Percentiles rank a stretch among this genome's conserved stretches.
Conservation (phyloP, 2,113 vertebrate species). For the Promerops cafer region DNA sequence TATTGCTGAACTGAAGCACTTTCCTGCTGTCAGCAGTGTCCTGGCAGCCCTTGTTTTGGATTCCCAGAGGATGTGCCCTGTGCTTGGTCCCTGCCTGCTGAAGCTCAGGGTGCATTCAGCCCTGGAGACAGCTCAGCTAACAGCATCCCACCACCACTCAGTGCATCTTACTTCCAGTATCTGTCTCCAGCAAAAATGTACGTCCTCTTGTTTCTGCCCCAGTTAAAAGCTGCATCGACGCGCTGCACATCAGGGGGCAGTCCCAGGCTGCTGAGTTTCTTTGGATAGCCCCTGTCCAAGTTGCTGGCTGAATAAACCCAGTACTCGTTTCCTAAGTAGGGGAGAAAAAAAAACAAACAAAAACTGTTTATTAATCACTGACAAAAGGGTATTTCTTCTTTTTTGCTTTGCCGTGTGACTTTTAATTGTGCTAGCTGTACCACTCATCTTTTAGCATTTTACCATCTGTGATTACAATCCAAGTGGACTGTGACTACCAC, state of each 20-base stretch:
- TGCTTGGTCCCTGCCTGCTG: neutral
- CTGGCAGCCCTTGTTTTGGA: neutral
- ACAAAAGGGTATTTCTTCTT: neutral
- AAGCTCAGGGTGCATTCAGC: neutral
- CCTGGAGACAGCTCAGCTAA: neutral
- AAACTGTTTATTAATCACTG: neutral
- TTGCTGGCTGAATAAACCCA: conserved; percentile 89
- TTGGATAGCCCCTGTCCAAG: conserved; percentile 89
- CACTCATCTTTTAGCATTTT: neutral
- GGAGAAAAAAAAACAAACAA: neutral
- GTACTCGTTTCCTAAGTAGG: conserved; percentile 82
- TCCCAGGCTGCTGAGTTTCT: conserved; percentile 84
- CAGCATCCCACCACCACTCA: neutral
- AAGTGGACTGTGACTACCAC: neutral
- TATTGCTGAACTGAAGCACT: neutral
- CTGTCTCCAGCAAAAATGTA: conserved; percentile 92
- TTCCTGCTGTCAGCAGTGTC: neutral
- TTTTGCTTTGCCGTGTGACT: neutral
- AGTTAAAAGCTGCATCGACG: conserved; percentile 90
- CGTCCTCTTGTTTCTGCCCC: conserved; percentile 91
- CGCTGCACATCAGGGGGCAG: conserved; percentile 81
- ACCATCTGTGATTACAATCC: neutral
- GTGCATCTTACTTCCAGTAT: conserved; percentile 88
- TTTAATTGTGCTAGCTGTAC: neutral
- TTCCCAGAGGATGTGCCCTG: neutral